Base-by-base conservation (phyloP, 2,888 invertebrate species). In the Phania funesta region DNA sequence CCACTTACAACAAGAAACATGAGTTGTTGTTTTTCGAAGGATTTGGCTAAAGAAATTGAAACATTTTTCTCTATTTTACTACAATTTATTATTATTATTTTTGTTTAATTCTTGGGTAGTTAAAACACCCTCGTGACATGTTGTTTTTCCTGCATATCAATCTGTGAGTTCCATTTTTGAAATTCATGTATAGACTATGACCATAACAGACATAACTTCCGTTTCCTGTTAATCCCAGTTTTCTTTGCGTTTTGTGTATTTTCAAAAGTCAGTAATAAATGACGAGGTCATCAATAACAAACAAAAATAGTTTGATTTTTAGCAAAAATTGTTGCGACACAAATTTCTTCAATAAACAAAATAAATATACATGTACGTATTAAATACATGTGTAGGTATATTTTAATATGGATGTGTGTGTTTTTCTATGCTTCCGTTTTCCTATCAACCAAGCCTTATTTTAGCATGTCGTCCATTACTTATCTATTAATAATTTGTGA, bases 211-310 rank as follows among this genome's bases (percentile, higher is more conserved):
- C 60, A 68, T 24, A 73, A 75, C 78, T 84, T 83, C 84, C 84
- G 83, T 58, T 84, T 84, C 84, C 84, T 83, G 84, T 64, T 83
- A 79, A 82, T 75, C 82, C 82, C 83, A 75, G 29, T 67, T 52
- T 58, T 52, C 38, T 26, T 50, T 62, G 11, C 54, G 18, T 62
- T 62, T 41, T 46, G 22, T 56, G 48, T 67, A 18, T 24, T 52
- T 44, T 24, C 16, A n/a, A 22, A 64, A 65, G 50, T 75, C 44
- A 24, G 41, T 62, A 60, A 74, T 67, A 70, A 50, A 68, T 62
- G 74, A 58, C 50, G 35, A 74, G 46, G 74, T 65, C 65, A 82
- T 82, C 78, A 78, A 82, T 70, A 78, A 78, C 38, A 38, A 32
- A 67, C 20, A 16, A 35, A 50, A 18, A 64, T 22, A 52, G 52